Evolutionary conservation across 2,888 invertebrate genomes (phyloP).

Genomic region (Serripes groenlandicus): DNA sequence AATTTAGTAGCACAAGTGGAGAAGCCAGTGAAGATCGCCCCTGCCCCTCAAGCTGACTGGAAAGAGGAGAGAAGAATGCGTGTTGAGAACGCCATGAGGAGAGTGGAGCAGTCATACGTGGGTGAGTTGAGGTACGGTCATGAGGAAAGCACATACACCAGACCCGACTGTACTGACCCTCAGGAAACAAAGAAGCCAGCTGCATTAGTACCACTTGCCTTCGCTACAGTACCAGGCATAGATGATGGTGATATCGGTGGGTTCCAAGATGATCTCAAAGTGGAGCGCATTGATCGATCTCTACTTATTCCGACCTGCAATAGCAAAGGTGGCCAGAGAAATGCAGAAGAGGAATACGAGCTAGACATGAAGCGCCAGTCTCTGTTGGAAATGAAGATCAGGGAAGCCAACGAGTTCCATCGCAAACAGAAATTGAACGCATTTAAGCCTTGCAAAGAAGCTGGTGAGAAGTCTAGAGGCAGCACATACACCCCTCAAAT

Average conservation of each 20-base stretch:
- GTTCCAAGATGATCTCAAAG: not conserved
- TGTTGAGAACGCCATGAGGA: slow-evolving; percentile 10
- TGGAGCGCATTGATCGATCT: not conserved
- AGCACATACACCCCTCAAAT: not conserved
- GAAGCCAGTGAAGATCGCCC: too few species aligned
- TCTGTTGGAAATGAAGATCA: slow-evolving; percentile 13
- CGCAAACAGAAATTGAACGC: slow-evolving; percentile 6
- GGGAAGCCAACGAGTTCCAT: slow-evolving; percentile 20
- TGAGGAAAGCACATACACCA: not conserved
- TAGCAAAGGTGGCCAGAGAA: not conserved
- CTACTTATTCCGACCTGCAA: not conserved
- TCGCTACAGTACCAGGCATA: not conserved
- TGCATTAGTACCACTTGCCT: not conserved
- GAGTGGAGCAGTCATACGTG: slow-evolving; percentile 20
- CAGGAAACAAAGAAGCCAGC: not conserved
- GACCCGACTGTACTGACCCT: not conserved
- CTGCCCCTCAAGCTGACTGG: not conserved
- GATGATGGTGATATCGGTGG: not conserved
- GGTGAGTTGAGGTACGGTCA: not conserved
- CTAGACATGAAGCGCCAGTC: slow-evolving; percentile 8
- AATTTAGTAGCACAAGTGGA: too few species aligned
- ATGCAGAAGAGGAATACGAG: slow-evolving; percentile 7
- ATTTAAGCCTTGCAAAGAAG: slow-evolving; percentile 1
- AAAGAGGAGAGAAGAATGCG: not conserved
- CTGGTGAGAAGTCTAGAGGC: not conserved